Percentiles rank a stretch among this genome's conserved stretches.
phyloP scores from a whole-genome alignment of 2,113 vertebrate species.

The Anseranas semipalmata region DNA sequence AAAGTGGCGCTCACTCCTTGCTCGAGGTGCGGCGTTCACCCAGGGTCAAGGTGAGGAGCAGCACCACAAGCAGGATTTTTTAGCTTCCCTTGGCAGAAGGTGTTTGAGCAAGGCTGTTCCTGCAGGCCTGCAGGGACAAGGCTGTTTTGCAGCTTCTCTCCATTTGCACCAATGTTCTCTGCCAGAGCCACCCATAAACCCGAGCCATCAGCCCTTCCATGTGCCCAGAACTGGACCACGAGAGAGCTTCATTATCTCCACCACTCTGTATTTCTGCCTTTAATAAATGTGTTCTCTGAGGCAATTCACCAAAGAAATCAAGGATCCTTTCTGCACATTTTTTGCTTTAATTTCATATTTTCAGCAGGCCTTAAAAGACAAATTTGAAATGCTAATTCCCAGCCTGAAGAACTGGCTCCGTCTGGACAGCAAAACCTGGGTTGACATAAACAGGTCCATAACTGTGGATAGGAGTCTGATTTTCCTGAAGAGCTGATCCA shows the following conservation, averaged over 20 bases:
- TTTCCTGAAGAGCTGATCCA: background rate
- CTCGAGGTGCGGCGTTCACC: fast-evolving
- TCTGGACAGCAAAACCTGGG: background rate
- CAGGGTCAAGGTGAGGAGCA: background rate
- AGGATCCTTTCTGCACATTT: background rate
- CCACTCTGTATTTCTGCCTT: background rate
- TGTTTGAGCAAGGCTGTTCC: background rate
- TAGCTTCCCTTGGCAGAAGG: background rate
- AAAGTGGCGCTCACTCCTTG: background rate
- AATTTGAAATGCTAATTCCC: background rate
- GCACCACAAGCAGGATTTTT: background rate
- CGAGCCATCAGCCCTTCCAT: background rate
- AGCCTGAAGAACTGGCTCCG: background rate
- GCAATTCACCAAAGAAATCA: background rate
- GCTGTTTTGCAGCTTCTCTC: background rate
- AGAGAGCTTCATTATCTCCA: background rate
- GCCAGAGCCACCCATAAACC: background rate
- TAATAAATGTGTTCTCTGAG: background rate
- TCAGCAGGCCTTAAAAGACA: background rate
- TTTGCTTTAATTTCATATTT: background rate
- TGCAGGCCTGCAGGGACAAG: background rate
- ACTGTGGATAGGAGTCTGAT: background rate
- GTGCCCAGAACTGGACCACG: background rate
- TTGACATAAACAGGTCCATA: background rate
- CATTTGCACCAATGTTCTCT: background rate